Conservation (phyloP, 2,797 vertebrate species). For the Lindbergichthys nudifrons region DNA sequence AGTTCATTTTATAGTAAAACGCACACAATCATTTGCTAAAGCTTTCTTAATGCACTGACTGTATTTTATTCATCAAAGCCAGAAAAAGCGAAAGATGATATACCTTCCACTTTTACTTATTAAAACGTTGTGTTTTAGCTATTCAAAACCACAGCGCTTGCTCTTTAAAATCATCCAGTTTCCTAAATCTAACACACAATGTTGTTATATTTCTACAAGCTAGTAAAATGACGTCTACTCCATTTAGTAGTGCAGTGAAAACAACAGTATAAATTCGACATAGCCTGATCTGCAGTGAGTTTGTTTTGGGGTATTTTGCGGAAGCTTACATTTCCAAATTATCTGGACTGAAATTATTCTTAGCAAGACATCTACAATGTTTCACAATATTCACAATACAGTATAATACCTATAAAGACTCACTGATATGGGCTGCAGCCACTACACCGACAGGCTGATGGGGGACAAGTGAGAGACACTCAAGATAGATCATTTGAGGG, state of each 20-base stretch:
- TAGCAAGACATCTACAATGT: conserved; percentile 11
- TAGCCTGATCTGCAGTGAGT: background rate
- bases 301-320: conserved; percentile 4
- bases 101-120: background rate
- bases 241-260: background rate
- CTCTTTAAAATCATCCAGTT: too few relatives aligned
- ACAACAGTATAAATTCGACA: background rate
- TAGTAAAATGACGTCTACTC: background rate
- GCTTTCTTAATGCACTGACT: background rate
- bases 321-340: background rate
- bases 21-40: background rate
- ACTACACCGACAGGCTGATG: conserved; percentile 61
- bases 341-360: background rate
- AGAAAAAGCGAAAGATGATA: background rate
- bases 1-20: background rate
- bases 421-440: conserved; percentile 58
- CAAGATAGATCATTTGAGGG: conserved; percentile 40
- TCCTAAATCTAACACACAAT: too few relatives aligned
- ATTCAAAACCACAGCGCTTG: too few relatives aligned
- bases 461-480: conserved; percentile 52
- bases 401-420: conserved; percentile 35
- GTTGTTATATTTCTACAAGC: background rate
- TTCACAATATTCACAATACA: conserved; percentile 30
- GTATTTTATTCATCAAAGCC: too few relatives aligned
- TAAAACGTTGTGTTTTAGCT: background rate